Evolutionary conservation across 1,140 invertebrate species (phyloP).

Genomic region (Heliconius congener): DNA sequence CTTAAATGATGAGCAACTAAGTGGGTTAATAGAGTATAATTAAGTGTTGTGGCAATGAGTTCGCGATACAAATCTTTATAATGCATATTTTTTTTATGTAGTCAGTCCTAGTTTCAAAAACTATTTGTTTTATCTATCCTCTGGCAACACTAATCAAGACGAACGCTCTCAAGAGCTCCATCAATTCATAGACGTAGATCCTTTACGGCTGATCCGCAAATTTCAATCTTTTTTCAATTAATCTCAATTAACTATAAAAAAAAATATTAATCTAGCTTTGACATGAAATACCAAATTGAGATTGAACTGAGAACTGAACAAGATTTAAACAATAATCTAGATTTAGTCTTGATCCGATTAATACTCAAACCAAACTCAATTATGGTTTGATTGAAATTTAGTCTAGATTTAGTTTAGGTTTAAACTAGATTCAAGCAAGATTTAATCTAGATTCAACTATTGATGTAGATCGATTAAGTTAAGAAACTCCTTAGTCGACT

Average conservation of each 20-base stretch:
- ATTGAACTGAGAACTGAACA: not conserved
- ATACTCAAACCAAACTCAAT: conserved; percentile 5
- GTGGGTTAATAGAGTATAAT: too few species aligned
- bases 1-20: too few species aligned
- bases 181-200: conserved; percentile 48
- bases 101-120: not conserved
- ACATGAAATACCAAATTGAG: conserved; percentile 26
- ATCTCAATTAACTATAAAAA: not conserved
- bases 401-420: conserved; percentile 2
- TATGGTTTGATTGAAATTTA: conserved; percentile 10
- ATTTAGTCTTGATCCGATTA: not conserved
- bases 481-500: conserved; percentile 38
- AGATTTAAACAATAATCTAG: not conserved
- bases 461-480: conserved; percentile 10
- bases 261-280: not conserved
- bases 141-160: conserved; percentile 15
- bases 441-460: conserved; percentile 8
- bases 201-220: conserved; percentile 26
- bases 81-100: not conserved
- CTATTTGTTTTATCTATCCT: not conserved
- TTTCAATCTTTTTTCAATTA: not conserved
- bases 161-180: conserved; percentile 30
- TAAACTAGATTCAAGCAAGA: conserved; percentile 13
- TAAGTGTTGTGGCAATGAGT: too few species aligned
- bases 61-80: not conserved